Evolutionary conservation across 2,888 invertebrate species (phyloP).

Genomic region (Pandemis corylana): DNA sequence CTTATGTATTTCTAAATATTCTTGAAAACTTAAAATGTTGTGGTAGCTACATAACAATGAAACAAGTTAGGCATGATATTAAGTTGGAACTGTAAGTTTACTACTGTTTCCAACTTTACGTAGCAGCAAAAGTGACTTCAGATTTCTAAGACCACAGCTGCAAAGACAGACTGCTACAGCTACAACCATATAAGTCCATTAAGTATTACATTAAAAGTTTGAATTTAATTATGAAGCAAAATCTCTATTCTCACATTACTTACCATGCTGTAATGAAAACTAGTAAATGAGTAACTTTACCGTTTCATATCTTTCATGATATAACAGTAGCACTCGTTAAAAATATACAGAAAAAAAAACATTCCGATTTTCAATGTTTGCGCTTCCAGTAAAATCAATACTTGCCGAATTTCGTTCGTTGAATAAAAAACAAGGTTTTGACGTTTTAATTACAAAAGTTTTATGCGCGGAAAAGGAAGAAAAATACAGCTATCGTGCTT

Average conservation of each 20-base stretch:
- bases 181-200: neutral
- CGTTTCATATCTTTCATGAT: neutral
- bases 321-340: neutral
- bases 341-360: neutral
- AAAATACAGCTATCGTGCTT: conserved; percentile 33
- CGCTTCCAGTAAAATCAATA: conserved; percentile 27
- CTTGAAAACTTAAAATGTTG: no score
- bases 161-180: neutral
- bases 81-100: neutral
- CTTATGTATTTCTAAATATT: no score
- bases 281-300: neutral
- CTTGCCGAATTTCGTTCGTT: conserved; percentile 25
- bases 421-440: conserved; percentile 39
- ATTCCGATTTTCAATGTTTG: neutral
- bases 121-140: neutral
- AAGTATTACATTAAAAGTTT: neutral
- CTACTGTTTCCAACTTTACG: neutral
- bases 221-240: neutral
- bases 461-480: conserved; percentile 27
- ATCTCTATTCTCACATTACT: no score
- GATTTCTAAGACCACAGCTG: conserved; percentile 2
- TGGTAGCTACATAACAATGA: neutral
- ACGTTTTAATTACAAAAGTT: conserved; percentile 41
- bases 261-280: neutral
- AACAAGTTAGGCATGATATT: neutral